phyloP scores from a whole-genome alignment of 2,888 invertebrate genomes.

The Stramonita haemastoma region DNA sequence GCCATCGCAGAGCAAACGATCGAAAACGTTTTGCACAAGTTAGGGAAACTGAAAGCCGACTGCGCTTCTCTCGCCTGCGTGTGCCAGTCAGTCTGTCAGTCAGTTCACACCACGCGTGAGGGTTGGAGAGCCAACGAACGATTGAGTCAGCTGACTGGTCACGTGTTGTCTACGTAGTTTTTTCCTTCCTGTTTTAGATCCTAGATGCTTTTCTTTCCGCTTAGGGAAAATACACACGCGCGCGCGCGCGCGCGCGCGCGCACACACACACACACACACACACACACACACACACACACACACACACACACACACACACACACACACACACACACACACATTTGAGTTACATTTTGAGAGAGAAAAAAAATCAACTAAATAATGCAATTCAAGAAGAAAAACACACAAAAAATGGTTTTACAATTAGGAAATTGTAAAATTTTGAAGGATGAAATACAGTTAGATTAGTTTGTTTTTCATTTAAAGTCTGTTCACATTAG shows the following conservation, averaged over 20 bases:
- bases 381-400: too few relatives aligned
- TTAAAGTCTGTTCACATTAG: too few relatives aligned
- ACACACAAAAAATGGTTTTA: too few relatives aligned
- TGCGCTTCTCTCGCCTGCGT: too few relatives aligned
- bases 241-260: not conserved
- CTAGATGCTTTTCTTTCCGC: not conserved
- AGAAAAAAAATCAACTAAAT: too few relatives aligned
- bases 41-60: not conserved
- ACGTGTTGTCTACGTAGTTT: constrained; percentile 23
- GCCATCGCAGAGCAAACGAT: not conserved
- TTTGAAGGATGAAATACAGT: too few relatives aligned
- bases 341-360: not conserved
- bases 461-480: too few relatives aligned
- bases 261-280: too few relatives aligned
- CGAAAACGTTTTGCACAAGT: not conserved
- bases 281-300: not conserved
- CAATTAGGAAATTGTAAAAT: too few relatives aligned
- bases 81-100: not conserved
- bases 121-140: not conserved
- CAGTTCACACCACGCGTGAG: constrained; percentile 7
- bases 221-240: not conserved
- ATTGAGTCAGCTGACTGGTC: constrained; percentile 15
- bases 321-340: not conserved
- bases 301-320: constrained; percentile 3
- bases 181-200: too few relatives aligned